Evolutionary conservation across 2,797 vertebrate genomes (phyloP).

Genomic region (Microtus agrestis): DNA sequence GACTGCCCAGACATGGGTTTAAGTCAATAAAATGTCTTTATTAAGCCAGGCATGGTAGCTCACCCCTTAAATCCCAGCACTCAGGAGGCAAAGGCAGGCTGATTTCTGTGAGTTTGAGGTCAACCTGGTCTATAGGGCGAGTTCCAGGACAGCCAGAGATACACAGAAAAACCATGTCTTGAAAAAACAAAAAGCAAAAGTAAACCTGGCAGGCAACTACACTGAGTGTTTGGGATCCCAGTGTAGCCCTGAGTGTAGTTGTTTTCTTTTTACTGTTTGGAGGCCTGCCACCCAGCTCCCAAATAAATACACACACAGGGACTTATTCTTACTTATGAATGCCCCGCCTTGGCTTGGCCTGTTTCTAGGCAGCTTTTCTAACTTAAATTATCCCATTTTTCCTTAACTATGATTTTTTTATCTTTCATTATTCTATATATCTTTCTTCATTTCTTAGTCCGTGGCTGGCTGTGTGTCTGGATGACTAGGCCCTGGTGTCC

Average conservation of each 20-base stretch:
- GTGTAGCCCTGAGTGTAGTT: not conserved
- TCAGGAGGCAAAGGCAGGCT: not conserved
- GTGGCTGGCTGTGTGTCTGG: not conserved
- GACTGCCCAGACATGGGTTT: not conserved
- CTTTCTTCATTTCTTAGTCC: not conserved
- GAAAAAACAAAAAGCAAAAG: not conserved
- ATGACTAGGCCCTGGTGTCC: not conserved
- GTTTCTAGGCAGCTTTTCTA: not conserved
- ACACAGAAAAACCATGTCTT: not conserved
- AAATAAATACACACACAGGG: not conserved
- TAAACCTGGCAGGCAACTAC: not conserved
- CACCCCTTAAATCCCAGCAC: not conserved
- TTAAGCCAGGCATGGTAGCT: not conserved
- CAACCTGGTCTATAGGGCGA: not conserved
- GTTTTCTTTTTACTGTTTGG: not conserved
- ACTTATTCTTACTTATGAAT: not conserved
- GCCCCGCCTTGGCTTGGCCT: not conserved
- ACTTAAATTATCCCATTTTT: not conserved
- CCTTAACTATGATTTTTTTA: not conserved
- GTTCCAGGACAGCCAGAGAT: not conserved
- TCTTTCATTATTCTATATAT: not conserved
- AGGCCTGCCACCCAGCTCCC: not conserved
- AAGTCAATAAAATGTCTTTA: not conserved
- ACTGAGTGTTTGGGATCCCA: not conserved
- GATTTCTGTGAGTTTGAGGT: not conserved